Evolutionary conservation across 2,113 vertebrate species (phyloP).

Genomic region (Zosterops hypoxanthus): DNA sequence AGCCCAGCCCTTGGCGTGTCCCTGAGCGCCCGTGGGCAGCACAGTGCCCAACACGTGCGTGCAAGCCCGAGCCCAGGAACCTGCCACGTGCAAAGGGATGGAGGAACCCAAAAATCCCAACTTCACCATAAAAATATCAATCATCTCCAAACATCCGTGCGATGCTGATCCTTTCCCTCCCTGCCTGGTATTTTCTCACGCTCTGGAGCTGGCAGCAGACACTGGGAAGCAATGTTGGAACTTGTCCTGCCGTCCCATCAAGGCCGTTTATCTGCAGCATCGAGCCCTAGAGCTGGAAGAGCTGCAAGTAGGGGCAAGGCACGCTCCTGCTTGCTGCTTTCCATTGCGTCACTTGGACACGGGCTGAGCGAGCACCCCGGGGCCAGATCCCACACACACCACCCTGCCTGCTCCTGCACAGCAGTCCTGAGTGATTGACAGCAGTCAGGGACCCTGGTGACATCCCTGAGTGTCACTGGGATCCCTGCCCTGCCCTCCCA

Average conservation of each 20-base stretch:
- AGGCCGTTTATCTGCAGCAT: conserved; percentile 56
- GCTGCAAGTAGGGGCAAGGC: conserved; percentile 68
- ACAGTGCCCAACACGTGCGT: background rate
- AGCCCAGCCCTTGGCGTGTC: background rate
- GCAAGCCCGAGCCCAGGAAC: background rate
- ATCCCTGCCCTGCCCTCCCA: background rate
- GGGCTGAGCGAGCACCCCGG: background rate
- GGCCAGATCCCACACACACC: conserved; percentile 51
- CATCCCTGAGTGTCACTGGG: background rate
- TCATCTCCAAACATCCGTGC: conserved; percentile 55
- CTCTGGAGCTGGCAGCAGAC: conserved; percentile 64
- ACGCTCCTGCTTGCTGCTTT: conserved; percentile 43
- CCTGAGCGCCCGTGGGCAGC: background rate
- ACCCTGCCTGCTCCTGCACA: conserved; percentile 19
- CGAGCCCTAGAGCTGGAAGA: conserved; percentile 58
- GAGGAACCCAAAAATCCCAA: conserved; percentile 41
- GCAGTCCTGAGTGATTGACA: background rate
- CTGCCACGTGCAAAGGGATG: background rate
- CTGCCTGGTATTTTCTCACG: conserved; percentile 77
- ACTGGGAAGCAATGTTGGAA: conserved; percentile 60
- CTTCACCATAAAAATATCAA: conserved; percentile 62
- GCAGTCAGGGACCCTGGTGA: background rate
- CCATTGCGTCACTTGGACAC: conserved; percentile 44
- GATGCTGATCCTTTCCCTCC: conserved; percentile 55
- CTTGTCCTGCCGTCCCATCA: conserved; percentile 67